A percentile compares a stretch with the other conserved stretches of the same genome.
phyloP scores from a whole-genome alignment of 2,888 invertebrate species.

The Lordiphosa andalusiaca region DNA sequence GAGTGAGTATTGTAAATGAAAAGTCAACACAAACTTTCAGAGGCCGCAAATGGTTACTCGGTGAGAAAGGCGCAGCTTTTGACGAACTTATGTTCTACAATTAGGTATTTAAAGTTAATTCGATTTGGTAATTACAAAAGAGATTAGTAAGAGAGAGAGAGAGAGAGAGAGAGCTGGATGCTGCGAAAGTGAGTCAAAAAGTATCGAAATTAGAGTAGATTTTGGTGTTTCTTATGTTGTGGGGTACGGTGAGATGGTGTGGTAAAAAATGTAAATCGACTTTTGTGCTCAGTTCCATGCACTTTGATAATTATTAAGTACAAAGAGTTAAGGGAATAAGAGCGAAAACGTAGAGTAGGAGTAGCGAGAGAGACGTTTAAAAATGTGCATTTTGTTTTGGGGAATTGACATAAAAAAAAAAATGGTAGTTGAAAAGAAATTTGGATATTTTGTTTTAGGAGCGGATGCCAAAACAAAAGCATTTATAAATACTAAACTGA shows the following conservation, averaged over 20 bases:
- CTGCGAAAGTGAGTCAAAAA: constrained; percentile 59
- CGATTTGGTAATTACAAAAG: constrained; percentile 33
- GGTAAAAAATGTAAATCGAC: constrained; percentile 34
- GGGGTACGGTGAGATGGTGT: constrained; percentile 34
- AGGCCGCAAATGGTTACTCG: constrained; percentile 30
- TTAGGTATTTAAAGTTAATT: constrained; percentile 36
- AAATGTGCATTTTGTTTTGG: constrained; percentile 45
- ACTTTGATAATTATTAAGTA: constrained; percentile 48
- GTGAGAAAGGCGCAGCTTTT: constrained; percentile 52
- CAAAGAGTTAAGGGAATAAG: constrained; percentile 35
- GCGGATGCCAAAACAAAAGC: background rate
- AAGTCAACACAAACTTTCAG: constrained; percentile 40
- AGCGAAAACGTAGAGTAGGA: constrained; percentile 33
- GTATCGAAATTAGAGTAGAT: constrained; percentile 40
- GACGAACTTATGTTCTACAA: constrained; percentile 53
- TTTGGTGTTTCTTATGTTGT: constrained; percentile 17
- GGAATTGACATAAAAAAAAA: constrained; percentile 3
- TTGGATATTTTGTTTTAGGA: background rate
- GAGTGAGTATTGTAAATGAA: constrained; percentile 51
- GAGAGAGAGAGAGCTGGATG: constrained; percentile 28
- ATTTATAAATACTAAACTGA: background rate
- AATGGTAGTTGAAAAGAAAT: constrained; percentile 16
- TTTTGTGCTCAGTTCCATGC: constrained; percentile 63
- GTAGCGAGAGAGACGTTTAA: constrained; percentile 46
- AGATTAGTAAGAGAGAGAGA: constrained; percentile 42